Evolutionary conservation across 2,888 invertebrate species (phyloP), one percentile per base, ranked within the genome.

Genomic region (Toxonevra muliebris): DNA sequence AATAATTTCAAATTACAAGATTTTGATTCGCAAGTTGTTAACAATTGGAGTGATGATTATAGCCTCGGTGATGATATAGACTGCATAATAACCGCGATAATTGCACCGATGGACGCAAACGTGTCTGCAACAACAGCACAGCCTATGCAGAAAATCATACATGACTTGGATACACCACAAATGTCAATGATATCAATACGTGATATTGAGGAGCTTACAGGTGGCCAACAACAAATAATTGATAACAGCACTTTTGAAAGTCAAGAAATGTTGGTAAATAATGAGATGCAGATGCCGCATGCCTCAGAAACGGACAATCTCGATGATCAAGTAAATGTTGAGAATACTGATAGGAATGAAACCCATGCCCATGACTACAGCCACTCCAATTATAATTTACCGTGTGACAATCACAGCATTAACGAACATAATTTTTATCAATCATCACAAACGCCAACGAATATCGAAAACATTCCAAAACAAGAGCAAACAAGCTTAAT

Each of bases 151-250:
- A 73, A 70, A 63, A 62, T 59, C 0, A 69, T 76, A 41, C 74
- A 76, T 64, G 80, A 79, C 43, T 74, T 80, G 20, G 79, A 79
- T 54, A 80, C 78, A 12, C 79, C 79, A 1, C 79, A 79, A 52
- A 74, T 77, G 63, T 76, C 78, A 7, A 65, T 77, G 9, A 76
- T 77, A 61, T 73, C 76, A 0, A 74, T 76, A 53, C 63, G 73
- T 11, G 75, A 76, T 52, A 71, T 76, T 43, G 74, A 73, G 61
- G 75, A 75, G 54, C 45, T 73, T 11, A 73, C 71, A 0, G 73
- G 71, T 5, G 66, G 55, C 7, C 59, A 8, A 11, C 57, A 57
- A 13, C 57, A 20, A 13, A 17, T 12, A 17, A 60, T 60, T 13
- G 5, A 11, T 10, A 41, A 40, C 30, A 30, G 30, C 42, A 19